phyloP scores from a whole-genome alignment of 2,888 invertebrate species.

The Desoria tigrina region DNA sequence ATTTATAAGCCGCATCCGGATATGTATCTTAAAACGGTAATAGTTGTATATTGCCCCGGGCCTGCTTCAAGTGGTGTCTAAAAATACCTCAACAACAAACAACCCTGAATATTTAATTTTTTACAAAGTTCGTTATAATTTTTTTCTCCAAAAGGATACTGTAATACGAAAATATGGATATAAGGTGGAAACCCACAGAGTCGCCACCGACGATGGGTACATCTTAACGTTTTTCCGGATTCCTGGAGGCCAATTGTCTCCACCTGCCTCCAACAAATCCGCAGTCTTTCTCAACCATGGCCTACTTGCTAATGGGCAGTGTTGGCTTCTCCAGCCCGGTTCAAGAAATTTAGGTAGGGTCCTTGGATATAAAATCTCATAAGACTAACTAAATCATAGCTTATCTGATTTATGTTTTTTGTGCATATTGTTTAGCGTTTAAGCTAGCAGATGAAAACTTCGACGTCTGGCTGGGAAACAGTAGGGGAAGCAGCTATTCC shows the following conservation, averaged over 20 bases:
- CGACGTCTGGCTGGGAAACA: slow-evolving; percentile 18
- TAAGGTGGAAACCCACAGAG: no score
- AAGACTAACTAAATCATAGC: background rate
- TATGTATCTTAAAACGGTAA: background rate
- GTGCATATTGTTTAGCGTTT: slow-evolving; percentile 5
- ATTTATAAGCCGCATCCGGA: background rate
- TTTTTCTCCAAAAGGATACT: background rate
- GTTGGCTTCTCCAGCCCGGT: background rate
- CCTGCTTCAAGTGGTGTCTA: no score
- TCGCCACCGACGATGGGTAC: no score
- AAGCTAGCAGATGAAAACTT: slow-evolving; percentile 6
- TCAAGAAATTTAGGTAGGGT: background rate
- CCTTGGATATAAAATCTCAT: no score
- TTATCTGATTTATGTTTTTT: background rate
- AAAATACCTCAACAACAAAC: background rate
- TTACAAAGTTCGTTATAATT: background rate
- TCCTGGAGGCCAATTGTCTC: background rate
- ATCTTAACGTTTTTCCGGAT: background rate
- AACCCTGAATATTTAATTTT: background rate
- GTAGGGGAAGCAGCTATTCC: slow-evolving; percentile 2
- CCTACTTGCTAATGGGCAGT: background rate
- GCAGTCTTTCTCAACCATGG: background rate
- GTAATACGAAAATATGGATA: no score
- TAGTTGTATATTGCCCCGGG: background rate
- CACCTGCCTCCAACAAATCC: background rate